Evolutionary conservation across 2,888 invertebrate species (phyloP).

Genomic region (Cecidostiba fungosa): DNA sequence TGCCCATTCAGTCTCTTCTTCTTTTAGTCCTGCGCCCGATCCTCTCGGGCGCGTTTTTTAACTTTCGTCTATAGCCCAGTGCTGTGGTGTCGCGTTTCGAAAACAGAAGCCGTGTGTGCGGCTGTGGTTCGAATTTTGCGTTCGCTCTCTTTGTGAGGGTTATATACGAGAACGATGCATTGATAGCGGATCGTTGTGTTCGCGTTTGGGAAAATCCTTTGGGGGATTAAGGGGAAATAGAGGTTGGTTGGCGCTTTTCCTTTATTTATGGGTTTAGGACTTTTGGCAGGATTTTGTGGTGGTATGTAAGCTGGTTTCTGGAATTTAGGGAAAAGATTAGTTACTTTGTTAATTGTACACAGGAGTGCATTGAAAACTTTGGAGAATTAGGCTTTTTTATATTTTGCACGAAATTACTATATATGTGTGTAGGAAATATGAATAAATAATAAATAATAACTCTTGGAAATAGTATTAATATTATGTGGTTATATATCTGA

Average conservation of each 20-base stretch:
- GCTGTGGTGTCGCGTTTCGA: conserved; percentile 45
- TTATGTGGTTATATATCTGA: too few relatives aligned
- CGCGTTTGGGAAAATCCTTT: not conserved
- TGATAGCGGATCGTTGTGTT: not conserved
- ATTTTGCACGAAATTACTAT: too few relatives aligned
- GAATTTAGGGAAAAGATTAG: too few relatives aligned
- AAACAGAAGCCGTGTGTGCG: conserved; percentile 46
- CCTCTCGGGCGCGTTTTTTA: not conserved
- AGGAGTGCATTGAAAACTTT: too few relatives aligned
- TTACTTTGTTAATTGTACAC: too few relatives aligned
- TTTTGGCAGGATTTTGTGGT: not conserved
- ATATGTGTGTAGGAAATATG: too few relatives aligned
- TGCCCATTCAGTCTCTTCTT: conserved; percentile 28
- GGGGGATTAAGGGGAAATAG: not conserved
- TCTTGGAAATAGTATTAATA: too few relatives aligned
- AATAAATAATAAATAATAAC: too few relatives aligned
- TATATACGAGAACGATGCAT: not conserved
- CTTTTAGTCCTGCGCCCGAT: not conserved
- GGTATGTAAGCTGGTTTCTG: not conserved
- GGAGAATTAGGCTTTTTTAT: too few relatives aligned
- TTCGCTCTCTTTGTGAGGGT: not conserved
- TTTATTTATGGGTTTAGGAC: not conserved
- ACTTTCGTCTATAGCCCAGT: conserved; percentile 25
- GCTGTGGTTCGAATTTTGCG: not conserved
- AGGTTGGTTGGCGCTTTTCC: not conserved